Percentiles rank a stretch among this genome's conserved stretches.
phyloP scores from a whole-genome alignment of 2,113 vertebrate species.

The Gyps fulvus region DNA sequence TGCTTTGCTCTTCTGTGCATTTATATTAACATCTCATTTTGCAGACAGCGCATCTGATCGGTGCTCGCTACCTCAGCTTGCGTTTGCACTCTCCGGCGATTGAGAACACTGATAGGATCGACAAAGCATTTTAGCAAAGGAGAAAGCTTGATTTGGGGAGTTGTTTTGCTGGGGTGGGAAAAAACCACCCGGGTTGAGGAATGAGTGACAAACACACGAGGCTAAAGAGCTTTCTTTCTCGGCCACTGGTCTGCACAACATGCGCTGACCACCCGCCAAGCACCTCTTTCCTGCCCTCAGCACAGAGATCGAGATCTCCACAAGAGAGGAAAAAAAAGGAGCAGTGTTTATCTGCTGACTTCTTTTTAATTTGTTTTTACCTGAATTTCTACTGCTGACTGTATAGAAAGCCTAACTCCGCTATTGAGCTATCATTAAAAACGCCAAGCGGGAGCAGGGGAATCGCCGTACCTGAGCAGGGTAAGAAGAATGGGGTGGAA shows the following conservation, averaged over 20 bases:
- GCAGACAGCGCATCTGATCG: neutral
- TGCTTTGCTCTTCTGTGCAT: neutral
- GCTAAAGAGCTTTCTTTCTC: neutral
- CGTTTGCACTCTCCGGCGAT: fast-evolving
- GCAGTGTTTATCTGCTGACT: neutral
- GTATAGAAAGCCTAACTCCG: neutral
- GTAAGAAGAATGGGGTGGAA: neutral
- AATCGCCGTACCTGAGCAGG: fast-evolving
- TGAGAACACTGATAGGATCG: neutral
- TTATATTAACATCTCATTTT: slow-evolving; percentile 17
- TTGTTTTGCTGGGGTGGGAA: neutral
- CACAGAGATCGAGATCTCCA: neutral
- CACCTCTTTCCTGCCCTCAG: neutral
- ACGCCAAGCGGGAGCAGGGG: neutral
- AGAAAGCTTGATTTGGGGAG: neutral
- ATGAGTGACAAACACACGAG: neutral
- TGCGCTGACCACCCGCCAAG: neutral
- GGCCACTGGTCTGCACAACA: neutral
- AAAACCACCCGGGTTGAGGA: neutral
- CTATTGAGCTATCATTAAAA: neutral
- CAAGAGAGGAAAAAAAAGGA: neutral
- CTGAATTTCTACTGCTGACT: neutral
- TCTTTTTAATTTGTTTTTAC: neutral
- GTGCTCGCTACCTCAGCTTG: neutral
- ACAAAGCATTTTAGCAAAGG: neutral